Evolutionary conservation across 2,797 vertebrate genomes (phyloP), one percentile per base, ranked within the genome.

Genomic region (Balearica regulorum): DNA sequence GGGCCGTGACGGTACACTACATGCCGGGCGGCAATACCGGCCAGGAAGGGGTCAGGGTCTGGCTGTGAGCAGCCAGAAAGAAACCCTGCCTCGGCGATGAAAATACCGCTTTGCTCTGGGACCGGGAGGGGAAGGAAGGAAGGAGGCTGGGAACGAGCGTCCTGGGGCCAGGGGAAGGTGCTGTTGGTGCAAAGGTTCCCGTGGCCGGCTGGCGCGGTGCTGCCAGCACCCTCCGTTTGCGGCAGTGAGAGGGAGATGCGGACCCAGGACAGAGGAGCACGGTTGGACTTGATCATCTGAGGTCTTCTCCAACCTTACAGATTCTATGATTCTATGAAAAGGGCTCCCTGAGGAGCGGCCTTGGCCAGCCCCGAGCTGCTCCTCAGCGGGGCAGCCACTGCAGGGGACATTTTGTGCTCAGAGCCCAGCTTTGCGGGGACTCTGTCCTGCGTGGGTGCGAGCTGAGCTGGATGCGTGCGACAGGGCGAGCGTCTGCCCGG

Each of bases 1-100:
- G 61, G 43, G 17, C 28, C 6, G 2, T 3, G 41, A 21, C 6
- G 14, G 5, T 3, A 51, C 37, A 18, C 46, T 54, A 29, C 0
- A 7, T 15, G 31, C 53, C 10, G 2, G 39, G 68, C 3, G 3
- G 66, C 0, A 3, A 20, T 9, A 5, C 35, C 2, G 12, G 31
- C 35, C 0, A 6, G 28, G 72, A 62, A 31, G 19, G 46, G 46
- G 15, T 22, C 4, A 13, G 46, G 61, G 54, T 35, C 55, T 29
- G 24, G 49, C 53, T 53, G 39, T 5, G 10, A 90, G 60, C 28
- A 65, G n/a, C 10, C 64, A 22, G n/a, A 16, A 8, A 41, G 58
- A 80, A 89, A 29, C 70, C 33, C 69, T 92, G 51, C 13, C 43
- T 46, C 35, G 46, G 25, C 0, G 1, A n/a, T 13, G n/a, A 13